Base-by-base conservation (phyloP, 2,113 vertebrate genomes). In the Mormyrus iriodes region DNA sequence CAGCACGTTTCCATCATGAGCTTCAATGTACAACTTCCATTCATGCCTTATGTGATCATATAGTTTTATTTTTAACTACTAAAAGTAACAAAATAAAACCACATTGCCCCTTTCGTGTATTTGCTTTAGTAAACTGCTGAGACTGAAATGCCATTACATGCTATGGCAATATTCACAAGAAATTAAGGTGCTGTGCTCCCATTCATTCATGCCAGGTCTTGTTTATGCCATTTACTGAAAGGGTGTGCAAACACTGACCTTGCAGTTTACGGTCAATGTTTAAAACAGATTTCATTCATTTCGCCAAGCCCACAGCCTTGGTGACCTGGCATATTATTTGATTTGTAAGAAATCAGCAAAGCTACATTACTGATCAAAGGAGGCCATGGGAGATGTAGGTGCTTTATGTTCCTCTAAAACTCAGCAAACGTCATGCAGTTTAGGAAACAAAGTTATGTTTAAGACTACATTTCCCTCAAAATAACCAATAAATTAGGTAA, bases 121-220 rank as follows among this genome's bases (percentile, higher is more conserved):
- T 53, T n/a, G 9, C 21, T 61, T 44, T 44, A 87, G 21, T 61
- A 39, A 87, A 87, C 86, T 42, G 39, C 24, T 58, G 2, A 4
- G 3, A 39, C 9, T 58, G n/a, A 88, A 46, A 88, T 46, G 42
- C 31, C 31, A 53, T 48, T n/a, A 15, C 52, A 55, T 48, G 21
- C 58, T 88, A n/a, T 39, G 12, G 55, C 17, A 48, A 39, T 15
- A 69, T 6, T 69, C 35, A 69, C n/a, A 48, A 61, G 12, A 48
- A 58, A 69, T 7, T 8, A 46, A 69, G 12, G 44, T 48, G 87
- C n/a, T 17, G 3, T 4, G 15, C 46, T 46, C 58, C 58, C 42
- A 87, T 87, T 61, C 87, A 88, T 31, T 69, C 87, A 69, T 88
- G 58, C 39, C 21, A 21, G 55, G 42, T 88, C 42, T 69, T 88